Percentiles rank a stretch among this genome's conserved stretches.
Conservation (phyloP, 37 sponge, comb jelly and placozoan genomes). For the Beroe forskalii region DNA sequence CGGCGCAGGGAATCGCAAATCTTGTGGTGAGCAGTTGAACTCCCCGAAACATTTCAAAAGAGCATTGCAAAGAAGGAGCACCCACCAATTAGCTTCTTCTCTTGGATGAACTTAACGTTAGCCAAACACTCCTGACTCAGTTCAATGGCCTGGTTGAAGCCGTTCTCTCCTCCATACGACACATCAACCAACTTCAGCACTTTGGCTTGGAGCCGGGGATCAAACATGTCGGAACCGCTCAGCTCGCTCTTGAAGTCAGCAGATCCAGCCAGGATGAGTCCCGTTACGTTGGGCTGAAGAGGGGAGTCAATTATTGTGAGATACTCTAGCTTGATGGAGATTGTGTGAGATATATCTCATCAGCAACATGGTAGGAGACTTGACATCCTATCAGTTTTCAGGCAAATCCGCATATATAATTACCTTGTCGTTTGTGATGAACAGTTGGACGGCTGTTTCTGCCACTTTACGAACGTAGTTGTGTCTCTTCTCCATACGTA, state of each 20-base stretch:
- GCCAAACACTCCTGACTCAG: conserved; percentile 88
- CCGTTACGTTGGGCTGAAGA: conserved; percentile 80
- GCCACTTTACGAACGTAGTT: conserved; percentile 97
- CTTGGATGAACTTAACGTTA: conserved; percentile 99
- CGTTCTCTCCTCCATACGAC: conserved; percentile 99
- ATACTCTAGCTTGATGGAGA: neutral
- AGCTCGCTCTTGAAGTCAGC: conserved; percentile 99
- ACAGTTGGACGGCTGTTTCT: conserved; percentile 92
- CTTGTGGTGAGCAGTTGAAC: too few relatives aligned
- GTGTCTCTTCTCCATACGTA: conserved; percentile 95
- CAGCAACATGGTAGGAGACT: neutral
- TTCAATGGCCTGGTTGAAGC: conserved; percentile 99
- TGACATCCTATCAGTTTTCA: too few relatives aligned
- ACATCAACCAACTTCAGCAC: conserved; percentile 95
- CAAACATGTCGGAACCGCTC: conserved; percentile 98
- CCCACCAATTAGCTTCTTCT: conserved; percentile 91
- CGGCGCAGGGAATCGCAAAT: too few relatives aligned
- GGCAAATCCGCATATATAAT: too few relatives aligned
- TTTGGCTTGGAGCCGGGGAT: conserved; percentile 85
- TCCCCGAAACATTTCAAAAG: too few relatives aligned
- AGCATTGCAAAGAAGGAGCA: too few relatives aligned
- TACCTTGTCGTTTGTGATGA: conserved; percentile 86
- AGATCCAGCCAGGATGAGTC: conserved; percentile 94
- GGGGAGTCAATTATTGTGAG: neutral
- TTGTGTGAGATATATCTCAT: neutral